A percentile compares a stretch with the other conserved stretches of the same genome.
Evolutionary conservation across 2,113 vertebrate genomes (phyloP).

Genomic region (Tympanuchus pallidicinctus): DNA sequence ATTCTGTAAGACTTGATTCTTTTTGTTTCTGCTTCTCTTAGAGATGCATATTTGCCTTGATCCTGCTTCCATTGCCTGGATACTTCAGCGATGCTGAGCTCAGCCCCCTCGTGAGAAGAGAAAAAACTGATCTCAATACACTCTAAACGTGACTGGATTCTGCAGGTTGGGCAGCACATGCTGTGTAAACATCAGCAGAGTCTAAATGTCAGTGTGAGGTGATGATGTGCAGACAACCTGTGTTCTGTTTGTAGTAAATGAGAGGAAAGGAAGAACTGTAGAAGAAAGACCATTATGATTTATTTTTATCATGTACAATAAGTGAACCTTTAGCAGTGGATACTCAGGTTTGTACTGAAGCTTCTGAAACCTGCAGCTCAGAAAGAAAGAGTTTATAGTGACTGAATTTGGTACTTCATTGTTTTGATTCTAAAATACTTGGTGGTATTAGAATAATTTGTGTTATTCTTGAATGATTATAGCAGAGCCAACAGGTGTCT

Average conservation of each 20-base stretch:
- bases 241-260: not conserved
- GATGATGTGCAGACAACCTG: not conserved
- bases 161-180: not conserved
- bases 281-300: not conserved
- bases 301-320: not conserved
- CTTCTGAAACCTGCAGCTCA: not conserved
- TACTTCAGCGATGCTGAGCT: not conserved
- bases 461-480: not conserved
- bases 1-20: not conserved
- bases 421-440: not conserved
- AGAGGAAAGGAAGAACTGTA: not conserved
- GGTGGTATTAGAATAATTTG: not conserved
- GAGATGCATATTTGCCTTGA: not conserved
- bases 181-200: fast-evolving
- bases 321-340: not conserved
- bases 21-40: not conserved
- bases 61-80: not conserved
- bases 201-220: not conserved
- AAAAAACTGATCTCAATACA: not conserved
- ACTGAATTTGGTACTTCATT: not conserved
- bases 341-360: not conserved
- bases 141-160: not conserved
- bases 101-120: not conserved
- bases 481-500: not conserved
- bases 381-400: not conserved